phyloP scores from a whole-genome alignment of 2,113 vertebrate genomes.

The Chiloscyllium plagiosum region DNA sequence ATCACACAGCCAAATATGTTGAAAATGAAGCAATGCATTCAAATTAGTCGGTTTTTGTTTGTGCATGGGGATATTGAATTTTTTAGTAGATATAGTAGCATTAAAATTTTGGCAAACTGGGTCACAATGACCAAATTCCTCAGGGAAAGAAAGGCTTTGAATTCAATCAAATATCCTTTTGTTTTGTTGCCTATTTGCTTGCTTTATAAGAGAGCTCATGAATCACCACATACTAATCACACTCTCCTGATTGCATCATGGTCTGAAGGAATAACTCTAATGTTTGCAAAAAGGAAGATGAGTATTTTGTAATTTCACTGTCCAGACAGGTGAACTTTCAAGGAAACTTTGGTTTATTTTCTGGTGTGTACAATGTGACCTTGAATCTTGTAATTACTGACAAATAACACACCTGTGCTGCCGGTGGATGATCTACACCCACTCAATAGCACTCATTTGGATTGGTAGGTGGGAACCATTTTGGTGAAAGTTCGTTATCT shows the following conservation, averaged over 20 bases:
- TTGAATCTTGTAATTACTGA: background rate
- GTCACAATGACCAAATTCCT: background rate
- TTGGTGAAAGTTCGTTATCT: background rate
- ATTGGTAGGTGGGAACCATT: background rate
- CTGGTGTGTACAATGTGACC: background rate
- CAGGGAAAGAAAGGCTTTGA: background rate
- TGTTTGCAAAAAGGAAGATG: background rate
- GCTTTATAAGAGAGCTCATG: background rate
- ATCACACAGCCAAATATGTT: background rate
- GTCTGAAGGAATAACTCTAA: background rate
- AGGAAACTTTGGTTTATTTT: background rate
- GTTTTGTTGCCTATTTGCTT: background rate
- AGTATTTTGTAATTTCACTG: background rate
- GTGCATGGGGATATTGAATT: background rate
- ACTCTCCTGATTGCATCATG: background rate
- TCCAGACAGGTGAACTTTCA: too few species aligned
- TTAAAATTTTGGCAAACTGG: background rate
- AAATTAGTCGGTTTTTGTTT: background rate
- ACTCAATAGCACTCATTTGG: background rate
- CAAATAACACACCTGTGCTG: background rate
- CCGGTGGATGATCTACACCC: background rate
- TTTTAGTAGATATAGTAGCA: background rate
- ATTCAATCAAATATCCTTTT: background rate
- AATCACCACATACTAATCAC: background rate
- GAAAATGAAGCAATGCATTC: background rate